Evolutionary conservation across 2,113 vertebrate genomes (phyloP), one percentile per base, ranked within the genome.

Genomic region (Mandrillus leucophaeus): DNA sequence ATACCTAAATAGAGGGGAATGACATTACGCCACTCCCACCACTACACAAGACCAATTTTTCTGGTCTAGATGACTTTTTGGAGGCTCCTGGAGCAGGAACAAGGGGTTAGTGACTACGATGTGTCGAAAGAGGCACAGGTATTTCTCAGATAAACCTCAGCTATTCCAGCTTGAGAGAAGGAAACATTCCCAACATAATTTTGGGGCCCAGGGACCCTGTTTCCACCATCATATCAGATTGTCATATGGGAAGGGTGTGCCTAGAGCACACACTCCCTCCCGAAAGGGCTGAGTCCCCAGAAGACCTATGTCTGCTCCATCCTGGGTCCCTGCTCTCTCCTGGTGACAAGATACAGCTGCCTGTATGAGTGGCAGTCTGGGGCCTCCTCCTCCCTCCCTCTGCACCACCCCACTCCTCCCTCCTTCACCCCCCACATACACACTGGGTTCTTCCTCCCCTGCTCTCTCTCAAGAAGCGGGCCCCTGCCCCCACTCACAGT

Each of bases 341-440:
- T 30, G 32, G n/a, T 45, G 85, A 93, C 32, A 45, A 88, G 96
- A 75, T 5, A 88, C 93, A 89, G 92, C 92, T 96, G 92, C 52
- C 45, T 25, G 25, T 17, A 5, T 12, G 45, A 38, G 48, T 45
- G 72, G 68, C 38, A 25, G 25, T 55, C 79, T 76, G 80, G 12
- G 57, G 43, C n/a, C 25, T 73, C 72, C n/a, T 38, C 25, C 48
- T 50, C 73, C 88, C 43, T 35, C 43, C 40, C 72, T 16, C 59
- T 23, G 22, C 64, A 52, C 55, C 35, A 8, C 18, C 35, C 17
- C 52, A 55, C 17, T 55, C 52, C 52, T 7, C 18, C 18, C 52
- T 5, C 17, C 52, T 2, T 8, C 79, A 32, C 48, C 2, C 25
- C 38, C 87, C 13, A 38, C n/a, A n/a, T 59, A 55, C 14, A 78